Base-by-base conservation (phyloP, 2,113 vertebrate genomes). In the Nycticebus coucang region DNA sequence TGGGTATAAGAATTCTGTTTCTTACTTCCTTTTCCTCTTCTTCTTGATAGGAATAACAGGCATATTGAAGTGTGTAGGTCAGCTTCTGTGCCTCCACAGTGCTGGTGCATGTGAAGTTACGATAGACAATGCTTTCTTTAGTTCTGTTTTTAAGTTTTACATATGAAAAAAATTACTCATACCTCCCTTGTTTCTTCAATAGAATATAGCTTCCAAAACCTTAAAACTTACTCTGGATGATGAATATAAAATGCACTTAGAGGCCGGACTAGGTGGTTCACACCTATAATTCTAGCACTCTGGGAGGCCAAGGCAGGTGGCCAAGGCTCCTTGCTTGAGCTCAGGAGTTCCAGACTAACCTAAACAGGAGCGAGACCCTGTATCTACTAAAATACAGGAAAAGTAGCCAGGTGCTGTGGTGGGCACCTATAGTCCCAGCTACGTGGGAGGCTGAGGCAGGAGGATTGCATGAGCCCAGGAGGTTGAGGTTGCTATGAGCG, bases 161-260 rank as follows among this genome's bases (percentile, higher is more conserved):
- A 72, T 26, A 78, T 22, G 5, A 79, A 71, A 90, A 69, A 53
- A 80, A 8, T 21, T 35, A 69, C 41, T 87, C 68, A n/a, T 14
- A 6, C 28, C 33, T 50, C 21, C 30, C 19, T 19, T 15, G 57
- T 50, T 45, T 57, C 10, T 94, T 30, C 28, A 90, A 64, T 3
- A 93, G 71, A 94, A 87, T 45, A 60, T 68, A 33, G 55, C 68
- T 94, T 94, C 78, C 28, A 75, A 97, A 86, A 75, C 30, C 35
- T 55, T 74, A 57, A 92, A 69, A 89, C 8, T 75, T 80, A 33
- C 57, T 59, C 21, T n/a, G 84, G 89, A 80, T 50, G 50, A 60
- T 80, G 37, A 89, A 41, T 45, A 41, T n/a, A 59, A 87, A 95
- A 92, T 55, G 45, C 13, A 71, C 11, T 18, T 14, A 64, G 24